Evolutionary conservation across 2,888 invertebrate genomes (phyloP).

Genomic region (Atethmia centrago): DNA sequence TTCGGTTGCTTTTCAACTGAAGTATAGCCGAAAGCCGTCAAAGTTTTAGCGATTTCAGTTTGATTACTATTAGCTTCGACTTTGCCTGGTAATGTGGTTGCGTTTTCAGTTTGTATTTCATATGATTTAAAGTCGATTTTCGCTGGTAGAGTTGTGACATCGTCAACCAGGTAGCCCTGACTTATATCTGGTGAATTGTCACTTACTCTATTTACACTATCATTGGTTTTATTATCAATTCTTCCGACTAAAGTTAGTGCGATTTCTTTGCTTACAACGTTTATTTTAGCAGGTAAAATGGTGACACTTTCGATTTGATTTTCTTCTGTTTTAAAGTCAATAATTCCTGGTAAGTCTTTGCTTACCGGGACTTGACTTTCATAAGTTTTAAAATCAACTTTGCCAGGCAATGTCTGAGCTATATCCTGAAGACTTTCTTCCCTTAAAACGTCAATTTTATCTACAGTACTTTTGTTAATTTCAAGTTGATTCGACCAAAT

Average conservation of each 20-base stretch:
- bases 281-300: conserved; percentile 29
- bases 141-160: neutral
- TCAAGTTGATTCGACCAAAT: conserved; percentile 49
- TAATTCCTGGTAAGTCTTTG: conserved; percentile 32
- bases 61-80: neutral
- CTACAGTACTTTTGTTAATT: conserved; percentile 39
- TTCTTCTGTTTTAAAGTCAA: conserved; percentile 27
- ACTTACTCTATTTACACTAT: neutral
- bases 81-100: conserved; percentile 24
- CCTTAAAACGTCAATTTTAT: conserved; percentile 37
- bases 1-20: conserved; percentile 18
- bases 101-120: conserved; percentile 21
- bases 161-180: conserved; percentile 3
- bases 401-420: conserved; percentile 35
- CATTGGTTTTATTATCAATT: neutral
- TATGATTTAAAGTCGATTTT: conserved; percentile 9
- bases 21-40: conserved; percentile 25
- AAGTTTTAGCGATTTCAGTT: conserved; percentile 26
- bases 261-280: neutral
- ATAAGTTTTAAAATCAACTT: conserved; percentile 12
- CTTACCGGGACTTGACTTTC: conserved; percentile 41
- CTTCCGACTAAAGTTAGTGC: neutral
- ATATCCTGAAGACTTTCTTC: conserved; percentile 47
- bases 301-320: conserved; percentile 1
- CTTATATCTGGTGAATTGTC: neutral